phyloP scores from a whole-genome alignment of 2,888 invertebrate genomes.

The Cancer borealis region DNA sequence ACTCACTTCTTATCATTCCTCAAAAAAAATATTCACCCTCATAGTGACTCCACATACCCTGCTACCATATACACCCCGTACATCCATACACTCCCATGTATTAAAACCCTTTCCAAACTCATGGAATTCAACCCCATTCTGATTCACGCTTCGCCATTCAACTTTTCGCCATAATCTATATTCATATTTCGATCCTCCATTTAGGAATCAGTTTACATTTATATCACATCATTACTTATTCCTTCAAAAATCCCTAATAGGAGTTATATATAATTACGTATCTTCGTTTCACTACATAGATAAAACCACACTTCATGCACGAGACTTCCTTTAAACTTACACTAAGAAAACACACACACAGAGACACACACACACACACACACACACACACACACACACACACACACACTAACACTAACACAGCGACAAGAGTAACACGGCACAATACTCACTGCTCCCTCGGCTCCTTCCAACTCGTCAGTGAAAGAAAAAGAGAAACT shows the following conservation, averaged over 20 bases:
- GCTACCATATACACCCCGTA: background rate
- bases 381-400: background rate
- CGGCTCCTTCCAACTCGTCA: conserved; percentile 60
- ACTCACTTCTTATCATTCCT: background rate
- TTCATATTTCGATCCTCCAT: background rate
- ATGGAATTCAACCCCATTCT: background rate
- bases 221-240: background rate
- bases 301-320: background rate
- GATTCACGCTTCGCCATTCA: background rate
- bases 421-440: background rate
- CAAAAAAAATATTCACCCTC: background rate
- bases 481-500: conserved; percentile 76
- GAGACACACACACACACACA: background rate
- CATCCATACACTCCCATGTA: no score
- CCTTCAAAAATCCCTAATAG: background rate
- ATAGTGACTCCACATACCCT: background rate
- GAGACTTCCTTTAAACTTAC: background rate
- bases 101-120: background rate
- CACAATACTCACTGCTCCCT: conserved; percentile 42
- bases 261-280: background rate
- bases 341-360: background rate
- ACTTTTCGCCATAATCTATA: background rate
- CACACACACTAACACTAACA: background rate
- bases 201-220: background rate
- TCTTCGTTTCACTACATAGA: background rate